These are phyloP conservation scores for Sepiola atlantica DNA, from an alignment of 2,888 invertebrate genomes.

Conservation along the genomic window DNA sequence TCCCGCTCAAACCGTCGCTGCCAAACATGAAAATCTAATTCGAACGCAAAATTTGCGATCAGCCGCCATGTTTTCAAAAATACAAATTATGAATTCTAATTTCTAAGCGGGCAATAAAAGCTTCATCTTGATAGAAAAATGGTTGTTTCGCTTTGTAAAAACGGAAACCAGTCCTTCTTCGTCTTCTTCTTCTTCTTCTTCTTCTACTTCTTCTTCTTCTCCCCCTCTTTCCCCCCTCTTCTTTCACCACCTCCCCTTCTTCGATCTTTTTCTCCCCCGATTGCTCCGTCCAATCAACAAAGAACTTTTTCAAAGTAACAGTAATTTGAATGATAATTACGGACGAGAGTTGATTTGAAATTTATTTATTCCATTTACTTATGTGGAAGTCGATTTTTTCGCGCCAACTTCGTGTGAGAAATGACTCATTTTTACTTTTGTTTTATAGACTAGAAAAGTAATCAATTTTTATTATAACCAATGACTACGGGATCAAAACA, in stretches of 20 bases:
- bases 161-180: neutral
- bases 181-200: neutral
- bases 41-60: neutral
- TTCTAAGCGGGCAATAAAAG: neutral
- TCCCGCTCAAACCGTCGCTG: neutral
- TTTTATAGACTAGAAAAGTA: too few relatives aligned
- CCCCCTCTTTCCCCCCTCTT: neutral
- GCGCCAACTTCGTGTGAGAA: too few relatives aligned
- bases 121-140: neutral
- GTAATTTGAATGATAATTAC: neutral
- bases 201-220: neutral
- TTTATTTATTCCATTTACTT: neutral
- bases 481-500: too few relatives aligned
- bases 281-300: neutral
- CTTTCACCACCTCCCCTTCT: neutral
- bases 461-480: too few relatives aligned
- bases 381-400: too few relatives aligned
- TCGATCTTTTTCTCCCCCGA: neutral
- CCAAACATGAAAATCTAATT: conserved; percentile 14
- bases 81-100: conserved; percentile 32
- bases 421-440: too few relatives aligned
- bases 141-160: neutral
- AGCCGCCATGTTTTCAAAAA: neutral
- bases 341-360: neutral
- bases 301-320: neutral